phyloP scores from a whole-genome alignment of 1,140 invertebrate species.

The Paralvinella palmiformis region DNA sequence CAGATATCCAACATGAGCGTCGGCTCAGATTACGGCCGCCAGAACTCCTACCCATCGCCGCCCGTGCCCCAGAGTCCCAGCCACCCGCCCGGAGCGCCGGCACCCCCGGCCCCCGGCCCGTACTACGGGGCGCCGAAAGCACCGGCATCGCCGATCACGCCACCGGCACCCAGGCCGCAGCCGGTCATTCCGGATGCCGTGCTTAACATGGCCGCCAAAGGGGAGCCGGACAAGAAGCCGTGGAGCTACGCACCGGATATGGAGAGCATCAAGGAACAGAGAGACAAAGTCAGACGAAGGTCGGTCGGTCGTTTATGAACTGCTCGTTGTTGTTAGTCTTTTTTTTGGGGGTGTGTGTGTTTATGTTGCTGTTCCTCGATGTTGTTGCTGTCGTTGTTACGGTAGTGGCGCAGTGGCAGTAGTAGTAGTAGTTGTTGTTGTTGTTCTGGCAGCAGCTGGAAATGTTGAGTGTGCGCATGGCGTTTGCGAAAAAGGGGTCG shows the following conservation, averaged over 20 bases:
- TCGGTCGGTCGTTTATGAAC: neutral
- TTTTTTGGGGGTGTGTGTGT: too few species aligned
- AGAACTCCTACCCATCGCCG: neutral
- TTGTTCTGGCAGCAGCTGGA: too few species aligned
- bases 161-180: neutral
- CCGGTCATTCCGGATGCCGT: slow-evolving; percentile 16
- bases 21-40: neutral
- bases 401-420: too few species aligned
- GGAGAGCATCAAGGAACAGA: slow-evolving; percentile 15
- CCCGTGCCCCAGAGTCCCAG: neutral
- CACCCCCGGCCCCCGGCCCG: neutral
- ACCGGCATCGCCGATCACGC: neutral
- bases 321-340: too few species aligned
- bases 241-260: slow-evolving; percentile 17
- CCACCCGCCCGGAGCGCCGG: neutral
- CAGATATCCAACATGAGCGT: slow-evolving; percentile 6
- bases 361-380: too few species aligned
- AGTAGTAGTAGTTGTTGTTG: too few species aligned
- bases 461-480: too few species aligned
- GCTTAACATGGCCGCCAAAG: slow-evolving; percentile 21
- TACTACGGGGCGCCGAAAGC: neutral
- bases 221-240: slow-evolving; percentile 18
- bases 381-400: too few species aligned
- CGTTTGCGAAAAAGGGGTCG: too few species aligned
- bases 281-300: slow-evolving; percentile 17